Percentiles rank a stretch among this genome's conserved stretches.
phyloP scores from a whole-genome alignment of 2,797 vertebrate genomes.

The Myotis planiceps region DNA sequence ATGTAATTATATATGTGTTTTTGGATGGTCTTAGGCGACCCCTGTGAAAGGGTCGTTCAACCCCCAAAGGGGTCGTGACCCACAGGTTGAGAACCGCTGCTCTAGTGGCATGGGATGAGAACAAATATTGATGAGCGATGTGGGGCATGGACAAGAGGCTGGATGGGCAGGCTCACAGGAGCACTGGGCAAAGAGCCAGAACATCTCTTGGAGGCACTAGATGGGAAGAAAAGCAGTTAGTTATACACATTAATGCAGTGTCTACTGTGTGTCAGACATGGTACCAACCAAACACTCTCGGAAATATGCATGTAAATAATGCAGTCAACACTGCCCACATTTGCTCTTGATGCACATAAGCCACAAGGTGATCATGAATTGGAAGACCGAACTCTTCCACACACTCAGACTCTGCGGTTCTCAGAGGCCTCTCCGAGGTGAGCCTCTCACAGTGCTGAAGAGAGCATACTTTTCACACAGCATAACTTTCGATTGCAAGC shows the following conservation, averaged over 20 bases:
- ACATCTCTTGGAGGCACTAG: neutral
- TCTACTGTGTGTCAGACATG: neutral
- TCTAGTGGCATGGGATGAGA: neutral
- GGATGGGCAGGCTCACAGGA: neutral
- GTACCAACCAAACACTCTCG: neutral
- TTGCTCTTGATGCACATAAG: neutral
- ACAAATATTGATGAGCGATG: neutral
- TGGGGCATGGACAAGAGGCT: neutral
- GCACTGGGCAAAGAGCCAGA: neutral
- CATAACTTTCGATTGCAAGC: neutral
- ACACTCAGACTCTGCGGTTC: neutral
- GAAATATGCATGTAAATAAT: neutral
- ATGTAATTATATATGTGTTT: no score
- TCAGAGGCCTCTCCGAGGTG: neutral
- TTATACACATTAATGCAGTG: neutral
- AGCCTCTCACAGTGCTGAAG: neutral
- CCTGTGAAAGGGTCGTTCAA: no score
- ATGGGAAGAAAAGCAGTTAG: neutral
- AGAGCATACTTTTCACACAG: neutral
- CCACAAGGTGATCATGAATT: neutral
- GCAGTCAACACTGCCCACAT: neutral
- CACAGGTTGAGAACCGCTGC: no score
- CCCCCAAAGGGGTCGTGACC: no score
- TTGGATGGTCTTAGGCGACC: no score
- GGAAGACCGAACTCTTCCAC: neutral